Base-by-base conservation (phyloP, 2,888 invertebrate genomes). In the Molanna angustata region DNA sequence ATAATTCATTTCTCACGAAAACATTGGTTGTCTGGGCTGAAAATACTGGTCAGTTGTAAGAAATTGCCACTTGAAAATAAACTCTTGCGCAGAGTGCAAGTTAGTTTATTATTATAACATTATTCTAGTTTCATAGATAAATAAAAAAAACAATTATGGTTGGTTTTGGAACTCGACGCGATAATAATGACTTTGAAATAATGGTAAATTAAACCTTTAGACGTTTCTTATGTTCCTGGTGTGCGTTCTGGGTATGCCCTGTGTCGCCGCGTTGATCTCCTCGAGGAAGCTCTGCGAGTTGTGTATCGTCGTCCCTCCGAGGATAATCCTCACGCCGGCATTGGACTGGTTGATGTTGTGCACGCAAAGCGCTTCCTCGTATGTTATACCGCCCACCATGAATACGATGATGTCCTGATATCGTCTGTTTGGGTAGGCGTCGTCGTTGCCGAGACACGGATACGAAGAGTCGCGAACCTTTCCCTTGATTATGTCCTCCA, bases 401-500 rank as follows among this genome's bases (percentile, higher is more conserved):
- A 99, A 99, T 17, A 98, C 87, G 44, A 99, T 86, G n/a, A 99
- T 81, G 68, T 98, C 95, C 66, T 94, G 90, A 0, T 91, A 89
- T 57, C 93, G 85, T 3, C 81, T 68, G 6, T 76, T 76, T 55
- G 65, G 64, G 2, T 64, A 60, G 1, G 64, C 59, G 53, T 76
- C 73, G 57, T 85, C 83, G 6, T 83, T 77, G 27, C 90, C 90
- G 14, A 94, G 76, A 59, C 86, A 88, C 0, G 96, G 97, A 73
- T 90, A 97, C 3, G 83, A 72, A 55, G 86, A 84, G 63, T 94
- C 93, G 52, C 88, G 84, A n/a, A 98, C 79, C 64, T 88, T 87
- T 1, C 94, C 95, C 67, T 92, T 94, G 27, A 92, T 81, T 1
- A 96, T 75, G 66, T 94, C 93, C 64, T 97, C 97, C 1, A 99